Conservation (phyloP, 2,797 vertebrate genomes). For the Channallabes apus region DNA sequence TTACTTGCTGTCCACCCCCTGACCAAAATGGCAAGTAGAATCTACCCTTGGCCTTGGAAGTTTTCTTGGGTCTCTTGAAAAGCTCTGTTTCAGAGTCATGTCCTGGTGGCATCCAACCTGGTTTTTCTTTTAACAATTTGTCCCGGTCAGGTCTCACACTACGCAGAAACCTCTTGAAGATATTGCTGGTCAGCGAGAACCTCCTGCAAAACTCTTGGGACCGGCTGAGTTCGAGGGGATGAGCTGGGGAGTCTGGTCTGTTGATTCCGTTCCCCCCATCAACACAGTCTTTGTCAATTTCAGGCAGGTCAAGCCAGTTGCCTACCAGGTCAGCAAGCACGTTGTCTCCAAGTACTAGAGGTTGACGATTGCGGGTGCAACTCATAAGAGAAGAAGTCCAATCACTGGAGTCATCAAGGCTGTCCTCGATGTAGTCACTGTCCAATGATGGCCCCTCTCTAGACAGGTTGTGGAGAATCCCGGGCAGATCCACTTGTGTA, state of each 20-base stretch:
- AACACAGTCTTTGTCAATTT: slow-evolving; percentile 72
- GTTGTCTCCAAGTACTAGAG: slow-evolving; percentile 91
- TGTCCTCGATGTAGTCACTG: slow-evolving; percentile 72
- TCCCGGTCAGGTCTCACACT: slow-evolving; percentile 90
- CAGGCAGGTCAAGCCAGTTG: slow-evolving; percentile 95
- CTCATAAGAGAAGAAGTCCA: slow-evolving; percentile 96
- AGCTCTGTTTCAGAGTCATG: slow-evolving; percentile 71
- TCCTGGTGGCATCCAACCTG: slow-evolving; percentile 82
- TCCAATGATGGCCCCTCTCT: slow-evolving; percentile 74
- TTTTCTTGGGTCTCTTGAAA: slow-evolving; percentile 85
- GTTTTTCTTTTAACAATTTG: slow-evolving; percentile 90
- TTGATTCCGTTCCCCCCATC: slow-evolving; percentile 60
- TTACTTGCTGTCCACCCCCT: slow-evolving; percentile 68
- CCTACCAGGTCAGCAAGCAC: slow-evolving; percentile 94
- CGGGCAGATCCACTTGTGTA: slow-evolving; percentile 64
- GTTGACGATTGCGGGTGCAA: slow-evolving; percentile 89
- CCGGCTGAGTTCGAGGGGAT: slow-evolving; percentile 69
- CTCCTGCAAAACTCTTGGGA: slow-evolving; percentile 88
- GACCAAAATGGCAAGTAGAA: slow-evolving; percentile 84
- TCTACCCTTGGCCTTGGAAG: slow-evolving; percentile 77
- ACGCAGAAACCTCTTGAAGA: slow-evolving; percentile 94
- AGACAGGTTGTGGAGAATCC: slow-evolving; percentile 75
- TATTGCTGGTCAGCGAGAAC: slow-evolving; percentile 91
- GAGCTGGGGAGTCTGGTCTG: slow-evolving; percentile 71
- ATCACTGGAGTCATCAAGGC: slow-evolving; percentile 80